These are phyloP conservation scores for Aptenodytes patagonicus DNA, from an alignment of 2,113 vertebrate genomes.

Conservation along the genomic window DNA sequence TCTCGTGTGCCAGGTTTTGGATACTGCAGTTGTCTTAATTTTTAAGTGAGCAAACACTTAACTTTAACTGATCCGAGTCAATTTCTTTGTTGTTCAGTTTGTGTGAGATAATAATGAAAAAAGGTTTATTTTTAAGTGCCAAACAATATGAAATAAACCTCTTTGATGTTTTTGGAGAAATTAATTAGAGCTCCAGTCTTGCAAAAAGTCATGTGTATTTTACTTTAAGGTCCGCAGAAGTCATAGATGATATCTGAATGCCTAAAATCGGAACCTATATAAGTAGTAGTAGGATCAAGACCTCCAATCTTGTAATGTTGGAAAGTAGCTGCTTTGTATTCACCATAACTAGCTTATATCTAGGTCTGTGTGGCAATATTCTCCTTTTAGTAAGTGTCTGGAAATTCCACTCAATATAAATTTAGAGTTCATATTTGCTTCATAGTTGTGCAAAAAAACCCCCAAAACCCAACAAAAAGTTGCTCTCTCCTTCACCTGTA, in stretches of 20 bases:
- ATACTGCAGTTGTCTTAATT: neutral
- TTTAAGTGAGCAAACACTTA: neutral
- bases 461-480: neutral
- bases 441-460: neutral
- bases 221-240: neutral
- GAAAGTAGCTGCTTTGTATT: neutral
- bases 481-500: neutral
- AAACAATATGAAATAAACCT: neutral
- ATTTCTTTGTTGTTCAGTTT: neutral
- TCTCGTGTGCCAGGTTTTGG: accelerated
- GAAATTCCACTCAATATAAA: neutral
- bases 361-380: neutral
- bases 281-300: neutral
- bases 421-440: neutral
- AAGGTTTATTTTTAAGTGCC: neutral
- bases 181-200: neutral
- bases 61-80: neutral
- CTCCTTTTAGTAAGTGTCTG: neutral
- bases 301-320: neutral
- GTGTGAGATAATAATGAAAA: neutral
- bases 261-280: neutral
- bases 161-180: neutral
- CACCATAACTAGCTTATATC: neutral
- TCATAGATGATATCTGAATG: neutral
- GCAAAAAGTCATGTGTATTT: neutral